phyloP scores from a whole-genome alignment of 2,888 invertebrate genomes.

The Polyploca ridens region DNA sequence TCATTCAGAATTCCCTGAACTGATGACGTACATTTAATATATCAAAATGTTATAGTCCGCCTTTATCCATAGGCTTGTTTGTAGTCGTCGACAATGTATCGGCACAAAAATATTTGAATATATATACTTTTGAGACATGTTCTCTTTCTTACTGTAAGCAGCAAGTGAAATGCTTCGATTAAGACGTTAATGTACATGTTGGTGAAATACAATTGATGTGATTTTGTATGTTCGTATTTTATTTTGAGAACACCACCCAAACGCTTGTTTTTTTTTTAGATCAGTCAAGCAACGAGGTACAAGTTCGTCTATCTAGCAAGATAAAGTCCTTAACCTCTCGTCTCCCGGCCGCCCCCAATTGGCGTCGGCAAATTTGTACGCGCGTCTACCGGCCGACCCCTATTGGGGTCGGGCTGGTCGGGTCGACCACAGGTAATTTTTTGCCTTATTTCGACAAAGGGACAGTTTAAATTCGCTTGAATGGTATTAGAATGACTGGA shows the following conservation, averaged over 20 bases:
- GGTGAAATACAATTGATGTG: constrained; percentile 85
- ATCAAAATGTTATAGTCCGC: constrained; percentile 71
- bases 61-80: constrained; percentile 78
- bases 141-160: constrained; percentile 77
- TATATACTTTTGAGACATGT: constrained; percentile 67
- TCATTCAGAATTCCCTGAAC: background rate
- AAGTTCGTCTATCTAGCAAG: no score
- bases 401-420: no score
- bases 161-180: constrained; percentile 80
- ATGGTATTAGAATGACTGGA: no score
- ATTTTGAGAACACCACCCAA: constrained; percentile 47
- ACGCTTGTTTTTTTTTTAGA: background rate
- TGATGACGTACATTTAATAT: constrained; percentile 60
- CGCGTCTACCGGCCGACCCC: no score
- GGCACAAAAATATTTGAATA: constrained; percentile 55
- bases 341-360: no score
- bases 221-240: constrained; percentile 75
- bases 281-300: no score
- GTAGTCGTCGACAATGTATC: constrained; percentile 62
- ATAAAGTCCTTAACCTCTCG: no score
- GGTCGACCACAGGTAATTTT: no score
- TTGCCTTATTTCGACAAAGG: no score
- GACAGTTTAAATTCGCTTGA: no score
- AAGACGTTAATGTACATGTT: constrained; percentile 83
- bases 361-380: no score